Percentiles rank a stretch among this genome's conserved stretches.
Conservation (phyloP, 2,113 vertebrate species). For the Silurus asotus region DNA sequence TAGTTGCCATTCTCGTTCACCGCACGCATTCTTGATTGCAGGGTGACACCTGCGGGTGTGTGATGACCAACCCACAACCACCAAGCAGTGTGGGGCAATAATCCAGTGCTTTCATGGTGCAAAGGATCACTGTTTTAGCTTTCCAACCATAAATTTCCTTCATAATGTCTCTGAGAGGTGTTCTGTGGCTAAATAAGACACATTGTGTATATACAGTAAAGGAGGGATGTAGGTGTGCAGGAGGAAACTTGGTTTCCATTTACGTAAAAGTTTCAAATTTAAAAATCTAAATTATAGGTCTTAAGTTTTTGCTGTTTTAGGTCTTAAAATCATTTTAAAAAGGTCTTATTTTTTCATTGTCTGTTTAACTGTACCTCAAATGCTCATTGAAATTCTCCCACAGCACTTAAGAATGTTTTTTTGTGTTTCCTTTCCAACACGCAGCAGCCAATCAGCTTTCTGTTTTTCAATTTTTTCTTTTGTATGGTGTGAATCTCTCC, state of each 20-base stretch:
- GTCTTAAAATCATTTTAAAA: no score
- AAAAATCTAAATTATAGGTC: no score
- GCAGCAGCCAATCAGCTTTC: no score
- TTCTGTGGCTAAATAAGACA: not conserved
- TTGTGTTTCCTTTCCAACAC: no score
- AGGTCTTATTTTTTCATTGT: no score
- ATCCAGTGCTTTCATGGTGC: not conserved
- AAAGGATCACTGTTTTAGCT: not conserved
- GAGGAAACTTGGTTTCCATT: not conserved
- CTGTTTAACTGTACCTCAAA: no score
- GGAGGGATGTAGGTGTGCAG: not conserved
- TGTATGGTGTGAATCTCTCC: no score
- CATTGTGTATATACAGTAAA: not conserved
- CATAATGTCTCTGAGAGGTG: not conserved
- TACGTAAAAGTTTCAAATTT: no score
- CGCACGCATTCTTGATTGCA: conserved; percentile 5
- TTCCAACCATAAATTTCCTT: not conserved
- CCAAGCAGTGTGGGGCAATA: not conserved
- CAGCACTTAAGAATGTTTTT: no score
- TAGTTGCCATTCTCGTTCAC: not conserved
- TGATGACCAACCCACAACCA: conserved; percentile 6
- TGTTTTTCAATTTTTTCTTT: no score
- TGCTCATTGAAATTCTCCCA: no score
- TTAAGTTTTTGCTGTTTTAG: no score
- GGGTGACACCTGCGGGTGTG: conserved; percentile 17